Conservation (phyloP, 2,797 vertebrate genomes). For the Paedocypris micromegethes region DNA sequence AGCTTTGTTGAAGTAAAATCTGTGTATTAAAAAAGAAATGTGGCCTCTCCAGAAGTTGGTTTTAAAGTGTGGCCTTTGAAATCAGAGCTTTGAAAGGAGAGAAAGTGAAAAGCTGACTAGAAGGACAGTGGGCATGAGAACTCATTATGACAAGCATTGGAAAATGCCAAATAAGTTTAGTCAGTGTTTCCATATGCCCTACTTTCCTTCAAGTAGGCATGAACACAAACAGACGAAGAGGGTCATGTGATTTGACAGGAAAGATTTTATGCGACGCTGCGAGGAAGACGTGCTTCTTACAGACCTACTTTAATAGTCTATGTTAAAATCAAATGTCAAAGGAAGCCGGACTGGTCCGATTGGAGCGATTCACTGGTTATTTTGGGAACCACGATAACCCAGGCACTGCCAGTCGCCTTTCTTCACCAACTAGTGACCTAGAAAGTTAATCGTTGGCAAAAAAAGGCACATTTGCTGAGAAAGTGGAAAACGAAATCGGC, state of each 20-base stretch:
- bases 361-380: constrained; percentile 10
- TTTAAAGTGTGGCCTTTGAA: constrained; percentile 11
- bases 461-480: background rate
- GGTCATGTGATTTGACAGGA: constrained; percentile 61
- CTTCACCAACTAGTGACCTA: constrained; percentile 64
- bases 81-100: background rate
- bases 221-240: constrained; percentile 47
- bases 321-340: too few species aligned
- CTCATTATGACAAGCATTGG: constrained; percentile 56
- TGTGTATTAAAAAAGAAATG: background rate
- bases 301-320: too few species aligned
- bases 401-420: constrained; percentile 34
- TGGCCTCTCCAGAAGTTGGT: background rate
- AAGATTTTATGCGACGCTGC: constrained; percentile 24
- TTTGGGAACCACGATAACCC: constrained; percentile 17
- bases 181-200: constrained; percentile 71
- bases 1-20: too few species aligned
- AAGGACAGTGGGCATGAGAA: constrained; percentile 41
- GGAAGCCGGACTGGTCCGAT: too few species aligned
- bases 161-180: constrained; percentile 66
- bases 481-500: background rate
- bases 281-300: constrained; percentile 3
- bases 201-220: constrained; percentile 61
- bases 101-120: background rate
- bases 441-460: constrained; percentile 70